A percentile compares a stretch with the other conserved stretches of the same genome.
Evolutionary conservation across 2,113 vertebrate species (phyloP).

Genomic region (Lepisosteus osseus): DNA sequence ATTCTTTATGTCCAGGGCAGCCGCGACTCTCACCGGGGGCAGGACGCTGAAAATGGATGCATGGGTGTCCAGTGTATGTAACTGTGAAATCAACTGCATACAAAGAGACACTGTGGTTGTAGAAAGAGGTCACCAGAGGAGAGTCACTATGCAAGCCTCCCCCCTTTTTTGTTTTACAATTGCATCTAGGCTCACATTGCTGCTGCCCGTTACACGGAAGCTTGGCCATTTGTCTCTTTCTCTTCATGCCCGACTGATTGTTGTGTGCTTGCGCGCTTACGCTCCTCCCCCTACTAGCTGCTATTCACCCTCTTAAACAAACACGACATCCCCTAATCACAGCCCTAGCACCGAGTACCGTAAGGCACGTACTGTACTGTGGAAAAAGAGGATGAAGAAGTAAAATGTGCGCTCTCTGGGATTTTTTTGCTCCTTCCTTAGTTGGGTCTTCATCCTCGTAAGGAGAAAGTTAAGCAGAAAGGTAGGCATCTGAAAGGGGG

Average conservation of each 20-base stretch:
- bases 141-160: conserved; percentile 4
- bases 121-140: conserved; percentile 11
- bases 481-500: conserved; percentile 51
- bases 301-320: conserved; percentile 46
- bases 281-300: conserved; percentile 34
- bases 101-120: neutral
- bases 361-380: conserved; percentile 28
- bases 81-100: conserved; percentile 1
- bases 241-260: conserved; percentile 23
- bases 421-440: conserved; percentile 24
- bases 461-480: conserved; percentile 40
- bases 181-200: conserved; percentile 1
- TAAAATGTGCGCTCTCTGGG: conserved; percentile 30
- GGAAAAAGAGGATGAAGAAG: conserved; percentile 45
- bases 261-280: conserved; percentile 12
- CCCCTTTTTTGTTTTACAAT: neutral
- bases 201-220: neutral
- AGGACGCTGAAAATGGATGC: too few relatives aligned
- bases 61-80: neutral
- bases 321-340: conserved; percentile 45
- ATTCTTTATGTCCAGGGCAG: too few relatives aligned
- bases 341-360: conserved; percentile 32
- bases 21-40: too few relatives aligned
- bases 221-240: conserved; percentile 18
- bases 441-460: conserved; percentile 53